Conservation (phyloP, 1,140 invertebrate species). For the Drosophila pectinifera region DNA sequence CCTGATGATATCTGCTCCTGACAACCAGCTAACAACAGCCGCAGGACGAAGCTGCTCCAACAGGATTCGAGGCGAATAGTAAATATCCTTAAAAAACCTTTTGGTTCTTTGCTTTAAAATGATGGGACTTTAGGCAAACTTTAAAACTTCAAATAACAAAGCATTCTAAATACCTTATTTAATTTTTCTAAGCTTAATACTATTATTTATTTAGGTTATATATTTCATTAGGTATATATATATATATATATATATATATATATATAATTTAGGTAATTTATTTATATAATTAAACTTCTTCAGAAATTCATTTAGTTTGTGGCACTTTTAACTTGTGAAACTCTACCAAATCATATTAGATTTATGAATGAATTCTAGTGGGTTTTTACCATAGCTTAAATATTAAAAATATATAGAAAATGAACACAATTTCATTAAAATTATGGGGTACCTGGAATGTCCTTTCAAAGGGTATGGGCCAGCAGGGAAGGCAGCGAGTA, state of each 20-base stretch:
- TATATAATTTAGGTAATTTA: too few relatives aligned
- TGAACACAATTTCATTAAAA: too few relatives aligned
- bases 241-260: too few relatives aligned
- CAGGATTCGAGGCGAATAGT: not conserved
- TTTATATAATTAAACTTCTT: too few relatives aligned
- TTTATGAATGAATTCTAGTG: not conserved
- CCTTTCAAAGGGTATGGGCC: conserved; percentile 13
- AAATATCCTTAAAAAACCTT: not conserved
- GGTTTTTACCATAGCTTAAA: not conserved
- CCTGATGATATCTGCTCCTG: conserved; percentile 36
- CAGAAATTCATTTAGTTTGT: too few relatives aligned
- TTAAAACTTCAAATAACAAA: not conserved
- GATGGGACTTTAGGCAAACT: not conserved
- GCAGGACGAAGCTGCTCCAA: not conserved
- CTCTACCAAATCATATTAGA: not conserved
- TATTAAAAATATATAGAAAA: not conserved
- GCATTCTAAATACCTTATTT: not conserved
- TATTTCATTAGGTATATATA: too few relatives aligned
- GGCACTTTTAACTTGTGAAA: too few relatives aligned
- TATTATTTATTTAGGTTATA: too few relatives aligned
- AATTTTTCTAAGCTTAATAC: too few relatives aligned
- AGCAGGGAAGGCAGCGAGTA: conserved; percentile 22
- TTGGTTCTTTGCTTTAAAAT: not conserved
- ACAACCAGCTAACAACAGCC: conserved; percentile 40
- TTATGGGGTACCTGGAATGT: not conserved